These are phyloP conservation scores for Sterrhoptilus dennistouni DNA, from an alignment of 2,113 vertebrate species.

Conservation along the genomic window DNA sequence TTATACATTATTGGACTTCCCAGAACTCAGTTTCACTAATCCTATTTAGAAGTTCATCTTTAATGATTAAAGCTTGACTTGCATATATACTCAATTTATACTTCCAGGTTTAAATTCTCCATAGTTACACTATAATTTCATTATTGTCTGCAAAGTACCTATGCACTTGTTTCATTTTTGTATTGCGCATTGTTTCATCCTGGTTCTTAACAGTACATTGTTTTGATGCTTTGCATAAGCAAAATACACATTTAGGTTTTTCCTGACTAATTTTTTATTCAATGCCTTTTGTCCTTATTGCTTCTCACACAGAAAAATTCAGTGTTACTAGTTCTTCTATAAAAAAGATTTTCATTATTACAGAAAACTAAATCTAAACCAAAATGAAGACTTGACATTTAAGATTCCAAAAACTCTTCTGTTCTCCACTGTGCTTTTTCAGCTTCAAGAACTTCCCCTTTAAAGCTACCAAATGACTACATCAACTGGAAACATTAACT, in stretches of 20 bases:
- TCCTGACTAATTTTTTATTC: not conserved
- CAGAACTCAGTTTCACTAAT: not conserved
- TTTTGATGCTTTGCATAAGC: not conserved
- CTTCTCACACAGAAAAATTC: not conserved
- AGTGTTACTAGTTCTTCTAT: not conserved
- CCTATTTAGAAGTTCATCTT: not conserved
- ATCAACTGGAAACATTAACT: not conserved
- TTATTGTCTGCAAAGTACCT: not conserved
- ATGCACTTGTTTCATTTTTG: not conserved
- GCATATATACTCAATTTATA: not conserved
- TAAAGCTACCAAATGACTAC: not conserved
- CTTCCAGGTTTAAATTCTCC: not conserved
- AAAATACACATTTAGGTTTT: not conserved
- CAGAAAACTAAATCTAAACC: not conserved
- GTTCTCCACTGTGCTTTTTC: not conserved
- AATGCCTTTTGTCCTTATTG: not conserved
- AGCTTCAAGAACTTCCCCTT: not conserved
- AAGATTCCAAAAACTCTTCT: not conserved
- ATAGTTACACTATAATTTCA: not conserved
- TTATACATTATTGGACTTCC: not conserved
- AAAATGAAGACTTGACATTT: not conserved
- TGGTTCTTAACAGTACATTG: not conserved
- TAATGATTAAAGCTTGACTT: not conserved
- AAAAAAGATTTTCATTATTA: not conserved
- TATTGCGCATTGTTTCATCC: not conserved